Evolutionary conservation across 2,113 vertebrate species (phyloP), one percentile per base, ranked within the genome.

Genomic region (Polypterus bichir): DNA sequence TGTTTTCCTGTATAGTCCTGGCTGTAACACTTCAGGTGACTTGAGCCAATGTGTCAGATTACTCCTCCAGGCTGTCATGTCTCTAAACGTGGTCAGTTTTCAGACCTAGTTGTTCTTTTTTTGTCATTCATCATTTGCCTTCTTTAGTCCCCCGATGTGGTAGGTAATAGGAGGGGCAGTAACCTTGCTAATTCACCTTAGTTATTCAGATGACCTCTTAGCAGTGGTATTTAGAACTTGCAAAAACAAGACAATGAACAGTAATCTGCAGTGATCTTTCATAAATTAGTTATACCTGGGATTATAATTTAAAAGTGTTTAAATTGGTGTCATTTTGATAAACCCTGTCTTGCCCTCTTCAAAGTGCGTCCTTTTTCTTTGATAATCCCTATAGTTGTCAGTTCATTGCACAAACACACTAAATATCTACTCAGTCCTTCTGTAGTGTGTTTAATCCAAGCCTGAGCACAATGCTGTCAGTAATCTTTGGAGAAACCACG

Each of bases 121-220:
- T 44, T 49, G 27, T 44, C 45, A 54, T 64, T 66, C 59, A 59
- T 64, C 62, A 65, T 63, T 59, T 69, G 70, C 59, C 65, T 76
- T 68, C 59, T 58, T 47, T 67, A 59, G 64, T 76, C 77, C 76
- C 69, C 61, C 74, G 79, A 68, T 76, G 71, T 62, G 65, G 72
- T 77, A 83, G 76, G 79, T 79, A 75, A 82, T 59, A 65, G 66
- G 53, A 45, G 64, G 47, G 57, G 57, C n/a, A 75, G 74, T 73
- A 70, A 76, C 59, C 65, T 64, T 69, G 66, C 74, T 82, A 82
- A 81, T 77, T 70, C 72, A 65, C 72, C 69, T 70, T 77, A 59
- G 51, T 68, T 62, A 69, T 75, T 71, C 65, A 71, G 68, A 70
- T 72, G 49, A 5, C 44, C 64, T 75, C 71, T 81, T 71, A 72